These are phyloP conservation scores for Labrus mixtus DNA, from an alignment of 2,113 vertebrate genomes.

Conservation along the genomic window DNA sequence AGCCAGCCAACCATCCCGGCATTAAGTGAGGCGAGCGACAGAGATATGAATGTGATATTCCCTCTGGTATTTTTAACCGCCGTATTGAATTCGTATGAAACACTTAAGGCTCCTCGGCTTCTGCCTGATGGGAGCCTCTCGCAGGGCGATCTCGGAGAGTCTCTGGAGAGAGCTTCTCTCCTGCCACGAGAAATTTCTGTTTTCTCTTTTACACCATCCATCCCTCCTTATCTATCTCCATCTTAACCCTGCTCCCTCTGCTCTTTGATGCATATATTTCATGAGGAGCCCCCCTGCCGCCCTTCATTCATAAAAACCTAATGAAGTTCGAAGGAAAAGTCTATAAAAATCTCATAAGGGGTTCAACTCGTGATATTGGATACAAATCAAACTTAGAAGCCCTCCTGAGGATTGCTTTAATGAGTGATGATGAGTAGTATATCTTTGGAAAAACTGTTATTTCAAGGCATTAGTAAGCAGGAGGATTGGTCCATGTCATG, in stretches of 20 bases:
- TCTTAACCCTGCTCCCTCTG: slow-evolving; percentile 37
- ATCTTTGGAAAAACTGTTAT: slow-evolving; percentile 44
- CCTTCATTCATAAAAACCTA: slow-evolving; percentile 83
- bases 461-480: slow-evolving; percentile 38
- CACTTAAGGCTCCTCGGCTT: slow-evolving; percentile 81
- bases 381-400: slow-evolving; percentile 78
- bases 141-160: slow-evolving; percentile 76
- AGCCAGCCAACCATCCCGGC: slow-evolving; percentile 74
- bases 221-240: slow-evolving; percentile 56
- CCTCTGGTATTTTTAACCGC: slow-evolving; percentile 86
- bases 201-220: slow-evolving; percentile 69
- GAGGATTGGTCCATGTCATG: slow-evolving; percentile 43
- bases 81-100: slow-evolving; percentile 86
- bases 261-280: slow-evolving; percentile 68
- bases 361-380: slow-evolving; percentile 74
- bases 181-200: slow-evolving; percentile 70
- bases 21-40: slow-evolving; percentile 82
- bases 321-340: slow-evolving; percentile 81
- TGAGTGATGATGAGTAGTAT: slow-evolving; percentile 56
- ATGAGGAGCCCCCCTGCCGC: slow-evolving; percentile 36
- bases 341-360: slow-evolving; percentile 82
- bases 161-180: slow-evolving; percentile 80
- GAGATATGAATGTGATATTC: slow-evolving; percentile 85
- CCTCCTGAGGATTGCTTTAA: slow-evolving; percentile 76
- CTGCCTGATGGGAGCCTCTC: slow-evolving; percentile 79